A percentile compares a stretch with the other conserved stretches of the same genome.
phyloP scores from a whole-genome alignment of 2,797 vertebrate genomes.

The Pyrocephalus nanus region DNA sequence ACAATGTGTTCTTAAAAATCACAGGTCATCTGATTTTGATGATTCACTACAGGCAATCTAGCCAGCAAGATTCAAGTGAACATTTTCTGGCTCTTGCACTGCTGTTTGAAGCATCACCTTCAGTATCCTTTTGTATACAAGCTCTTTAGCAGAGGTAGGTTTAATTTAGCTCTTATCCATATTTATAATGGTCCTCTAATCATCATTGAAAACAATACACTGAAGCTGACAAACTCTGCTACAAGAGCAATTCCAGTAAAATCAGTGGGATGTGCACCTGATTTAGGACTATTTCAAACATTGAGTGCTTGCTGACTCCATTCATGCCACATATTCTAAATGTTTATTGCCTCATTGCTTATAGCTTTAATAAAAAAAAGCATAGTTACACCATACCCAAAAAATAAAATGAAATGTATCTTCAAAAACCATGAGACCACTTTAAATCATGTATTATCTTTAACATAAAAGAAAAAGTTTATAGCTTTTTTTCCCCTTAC shows the following conservation, averaged over 20 bases:
- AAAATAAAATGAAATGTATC: not conserved
- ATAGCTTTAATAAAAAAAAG: not conserved
- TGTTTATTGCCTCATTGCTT: constrained; percentile 32
- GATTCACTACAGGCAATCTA: not conserved
- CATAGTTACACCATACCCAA: not conserved
- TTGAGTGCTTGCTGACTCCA: not conserved
- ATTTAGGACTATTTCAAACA: constrained; percentile 18
- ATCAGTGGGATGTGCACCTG: not conserved
- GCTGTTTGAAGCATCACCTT: not conserved
- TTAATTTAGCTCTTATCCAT: not conserved
- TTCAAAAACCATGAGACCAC: not conserved
- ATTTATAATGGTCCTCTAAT: not conserved
- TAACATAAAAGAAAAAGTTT: not conserved
- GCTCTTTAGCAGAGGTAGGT: not conserved
- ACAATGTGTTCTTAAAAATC: constrained; percentile 44
- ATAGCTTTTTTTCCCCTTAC: not conserved
- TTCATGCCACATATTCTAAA: not conserved
- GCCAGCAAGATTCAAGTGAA: not conserved
- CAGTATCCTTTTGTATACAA: not conserved
- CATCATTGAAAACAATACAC: not conserved
- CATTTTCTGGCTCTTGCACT: not conserved
- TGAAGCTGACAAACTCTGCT: not conserved
- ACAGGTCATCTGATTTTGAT: constrained; percentile 19
- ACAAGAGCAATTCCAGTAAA: constrained; percentile 1
- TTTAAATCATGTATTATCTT: not conserved